These are phyloP conservation scores for Stegostoma tigrinum DNA, from an alignment of 2,113 vertebrate genomes.

Conservation along the genomic window DNA sequence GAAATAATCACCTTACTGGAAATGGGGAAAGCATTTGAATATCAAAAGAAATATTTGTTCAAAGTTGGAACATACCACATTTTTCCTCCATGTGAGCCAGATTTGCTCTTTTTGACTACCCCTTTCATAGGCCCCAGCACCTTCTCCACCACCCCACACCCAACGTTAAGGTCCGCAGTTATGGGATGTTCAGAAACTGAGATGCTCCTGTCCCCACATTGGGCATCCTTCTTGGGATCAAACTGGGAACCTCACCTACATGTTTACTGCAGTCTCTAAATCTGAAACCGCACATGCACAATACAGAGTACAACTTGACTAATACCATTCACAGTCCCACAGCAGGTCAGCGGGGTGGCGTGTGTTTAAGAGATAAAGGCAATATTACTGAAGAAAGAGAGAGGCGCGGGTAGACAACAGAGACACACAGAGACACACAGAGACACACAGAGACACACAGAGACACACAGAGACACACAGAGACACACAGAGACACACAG, in stretches of 20 bases:
- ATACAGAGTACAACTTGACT: background rate
- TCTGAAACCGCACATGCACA: background rate
- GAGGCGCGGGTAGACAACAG: too few species aligned
- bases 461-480: too few species aligned
- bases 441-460: too few species aligned
- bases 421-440: too few species aligned
- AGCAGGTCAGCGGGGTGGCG: background rate
- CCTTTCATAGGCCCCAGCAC: background rate
- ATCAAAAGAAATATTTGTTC: background rate
- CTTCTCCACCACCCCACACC: background rate
- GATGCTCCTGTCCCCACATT: background rate
- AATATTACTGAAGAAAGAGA: too few species aligned
- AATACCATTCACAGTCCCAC: background rate
- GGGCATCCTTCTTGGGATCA: background rate
- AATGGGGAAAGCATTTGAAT: background rate
- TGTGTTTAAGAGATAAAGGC: too few species aligned
- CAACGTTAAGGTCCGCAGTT: background rate
- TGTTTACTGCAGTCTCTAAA: background rate
- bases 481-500: too few species aligned
- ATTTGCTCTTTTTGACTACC: background rate
- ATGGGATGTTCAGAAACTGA: background rate
- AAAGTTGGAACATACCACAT: background rate
- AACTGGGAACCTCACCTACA: background rate
- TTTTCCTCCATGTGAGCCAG: background rate
- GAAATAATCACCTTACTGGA: background rate